phyloP scores from a whole-genome alignment of 2,797 vertebrate genomes.

The Anableps anableps region DNA sequence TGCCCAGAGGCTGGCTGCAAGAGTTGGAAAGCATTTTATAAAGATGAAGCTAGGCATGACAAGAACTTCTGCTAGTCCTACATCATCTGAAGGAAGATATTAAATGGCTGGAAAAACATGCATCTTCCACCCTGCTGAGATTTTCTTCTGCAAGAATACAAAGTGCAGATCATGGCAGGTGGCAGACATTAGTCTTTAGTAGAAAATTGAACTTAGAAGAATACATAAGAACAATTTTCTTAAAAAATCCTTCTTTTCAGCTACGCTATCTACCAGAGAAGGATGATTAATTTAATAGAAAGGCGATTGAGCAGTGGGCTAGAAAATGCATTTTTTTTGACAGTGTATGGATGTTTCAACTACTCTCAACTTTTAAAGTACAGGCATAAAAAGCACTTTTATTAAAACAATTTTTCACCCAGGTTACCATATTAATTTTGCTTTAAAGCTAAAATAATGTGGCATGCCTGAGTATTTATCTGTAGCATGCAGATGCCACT shows the following conservation, averaged over 20 bases:
- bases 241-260: neutral
- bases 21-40: constrained; percentile 17
- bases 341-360: neutral
- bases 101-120: constrained; percentile 23
- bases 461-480: neutral
- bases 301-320: neutral
- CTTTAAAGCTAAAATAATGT: neutral
- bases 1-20: constrained; percentile 7
- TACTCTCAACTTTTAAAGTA: neutral
- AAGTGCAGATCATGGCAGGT: neutral
- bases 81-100: constrained; percentile 13
- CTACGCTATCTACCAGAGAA: neutral
- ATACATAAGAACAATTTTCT: neutral
- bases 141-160: constrained; percentile 18
- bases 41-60: constrained; percentile 11
- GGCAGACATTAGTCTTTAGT: constrained; percentile 1
- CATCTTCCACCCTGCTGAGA: constrained; percentile 8
- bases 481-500: neutral
- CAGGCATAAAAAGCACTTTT: neutral
- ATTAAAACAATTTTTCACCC: neutral
- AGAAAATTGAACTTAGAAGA: neutral
- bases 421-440: neutral
- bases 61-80: constrained; percentile 1
- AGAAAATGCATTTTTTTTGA: neutral
- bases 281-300: neutral